These are phyloP conservation scores for Sipha maydis DNA, from an alignment of 2,888 invertebrate species.

Conservation along the genomic window DNA sequence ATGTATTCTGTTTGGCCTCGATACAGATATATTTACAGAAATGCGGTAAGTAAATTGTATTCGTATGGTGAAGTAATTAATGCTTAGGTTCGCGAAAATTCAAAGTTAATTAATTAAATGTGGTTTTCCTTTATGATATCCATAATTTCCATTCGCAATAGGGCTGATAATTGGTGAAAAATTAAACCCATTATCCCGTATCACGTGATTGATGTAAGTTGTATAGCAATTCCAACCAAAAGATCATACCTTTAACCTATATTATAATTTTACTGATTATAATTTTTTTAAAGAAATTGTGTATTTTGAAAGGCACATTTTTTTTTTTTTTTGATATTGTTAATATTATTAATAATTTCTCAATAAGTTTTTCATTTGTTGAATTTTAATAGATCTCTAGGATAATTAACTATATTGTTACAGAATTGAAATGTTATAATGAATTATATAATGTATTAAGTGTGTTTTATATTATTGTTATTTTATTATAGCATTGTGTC, in stretches of 20 bases:
- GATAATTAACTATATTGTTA: too few species aligned
- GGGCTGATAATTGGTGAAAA: not conserved
- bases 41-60: slow-evolving; percentile 37
- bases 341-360: too few species aligned
- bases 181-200: not conserved
- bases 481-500: slow-evolving; percentile 53
- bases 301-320: not conserved
- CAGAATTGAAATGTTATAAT: too few species aligned
- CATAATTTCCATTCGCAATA: not conserved
- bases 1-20: slow-evolving; percentile 50
- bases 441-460: too few species aligned
- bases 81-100: not conserved
- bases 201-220: not conserved
- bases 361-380: too few species aligned
- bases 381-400: too few species aligned
- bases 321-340: too few species aligned
- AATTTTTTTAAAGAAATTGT: not conserved
- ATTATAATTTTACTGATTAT: not conserved
- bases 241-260: too few species aligned
- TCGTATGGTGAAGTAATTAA: not conserved
- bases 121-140: not conserved
- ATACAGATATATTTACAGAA: slow-evolving; percentile 21
- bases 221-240: not conserved
- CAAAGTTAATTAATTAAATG: not conserved
- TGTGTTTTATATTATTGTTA: not conserved